Evolutionary conservation across 2,888 invertebrate genomes (phyloP).

Genomic region (Agapostemon virescens): DNA sequence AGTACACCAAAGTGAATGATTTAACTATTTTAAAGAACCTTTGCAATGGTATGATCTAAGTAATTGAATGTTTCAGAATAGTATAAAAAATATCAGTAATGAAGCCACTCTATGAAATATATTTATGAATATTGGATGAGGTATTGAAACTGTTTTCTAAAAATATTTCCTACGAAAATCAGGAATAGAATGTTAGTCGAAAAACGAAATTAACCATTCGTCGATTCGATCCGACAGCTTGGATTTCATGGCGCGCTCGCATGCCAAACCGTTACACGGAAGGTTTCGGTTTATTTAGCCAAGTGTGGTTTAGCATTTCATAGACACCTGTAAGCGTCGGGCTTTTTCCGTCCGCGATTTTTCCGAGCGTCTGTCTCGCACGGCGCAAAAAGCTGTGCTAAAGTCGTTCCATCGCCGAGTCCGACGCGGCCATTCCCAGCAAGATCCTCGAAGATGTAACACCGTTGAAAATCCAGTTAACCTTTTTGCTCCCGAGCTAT

Average conservation of each 20-base stretch:
- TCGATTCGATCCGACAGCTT: neutral
- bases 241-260: neutral
- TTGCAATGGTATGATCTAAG: no score
- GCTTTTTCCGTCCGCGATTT: neutral
- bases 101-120: no score
- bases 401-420: slow-evolving; percentile 5
- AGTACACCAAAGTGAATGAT: no score
- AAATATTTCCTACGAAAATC: neutral
- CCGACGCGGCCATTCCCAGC: neutral
- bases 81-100: no score
- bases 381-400: neutral
- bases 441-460: slow-evolving; percentile 29
- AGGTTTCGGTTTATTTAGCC: slow-evolving; percentile 29
- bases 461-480: slow-evolving; percentile 38
- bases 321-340: neutral
- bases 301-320: slow-evolving; percentile 50
- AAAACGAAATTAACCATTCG: neutral
- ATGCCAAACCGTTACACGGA: slow-evolving; percentile 35
- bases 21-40: no score
- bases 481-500: slow-evolving; percentile 23
- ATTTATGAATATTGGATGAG: no score
- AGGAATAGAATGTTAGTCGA: neutral
- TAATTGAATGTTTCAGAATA: no score
- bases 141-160: no score
- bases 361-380: neutral